Base-by-base conservation (phyloP, 1,140 invertebrate genomes). In the Drosophila eugracilis region DNA sequence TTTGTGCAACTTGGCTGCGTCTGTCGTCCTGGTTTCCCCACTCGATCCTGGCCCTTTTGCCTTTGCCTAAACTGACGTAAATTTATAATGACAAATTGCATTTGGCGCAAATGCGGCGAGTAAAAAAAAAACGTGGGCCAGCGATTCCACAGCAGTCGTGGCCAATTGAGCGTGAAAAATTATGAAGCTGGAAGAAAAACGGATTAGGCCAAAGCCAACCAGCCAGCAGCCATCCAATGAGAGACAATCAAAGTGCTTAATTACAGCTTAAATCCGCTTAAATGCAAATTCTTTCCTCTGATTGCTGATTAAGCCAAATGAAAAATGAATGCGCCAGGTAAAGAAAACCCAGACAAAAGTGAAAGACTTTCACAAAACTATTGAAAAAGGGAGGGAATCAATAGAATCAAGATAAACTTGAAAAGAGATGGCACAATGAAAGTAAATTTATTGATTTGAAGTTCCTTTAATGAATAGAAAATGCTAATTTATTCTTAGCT, bases 41-140 rank as follows among this genome's bases (percentile, higher is more conserved):
- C 41, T 34, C 28, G 30, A 24, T 34, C 15, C 71, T 57, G 63
- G 37, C 73, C 70, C 72, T 42, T 45, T 53, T 65, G 67, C 73
- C 80, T 80, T 81, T 86, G 81, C 83, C 71, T 88, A 86, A 86
- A 86, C 83, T 88, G 83, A 86, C 81, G 81, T 86, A 86, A 86
- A 86, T 86, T 86, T 86, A 86, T 86, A 86, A 86, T 86, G 83
- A 86, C 83, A 86, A 86, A 86, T 86, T 86, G 83, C 83, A 86
- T 86, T 86, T 88, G 83, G 83, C 55, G 74, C 73, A 77, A 85
- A 75, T 76, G 75, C 79, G 65, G 74, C 65, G 65, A 55, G 45
- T 76, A 67, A 78, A 75, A 77, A 37, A 58, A 37, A 42, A 55
- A 42, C 42, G 22, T 62, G 52, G 50, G 34, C 30, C 21, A 45